Percentiles rank a stretch among this genome's conserved stretches.
Conservation (phyloP, 2,797 vertebrate species). For the Nyctibius grandis region DNA sequence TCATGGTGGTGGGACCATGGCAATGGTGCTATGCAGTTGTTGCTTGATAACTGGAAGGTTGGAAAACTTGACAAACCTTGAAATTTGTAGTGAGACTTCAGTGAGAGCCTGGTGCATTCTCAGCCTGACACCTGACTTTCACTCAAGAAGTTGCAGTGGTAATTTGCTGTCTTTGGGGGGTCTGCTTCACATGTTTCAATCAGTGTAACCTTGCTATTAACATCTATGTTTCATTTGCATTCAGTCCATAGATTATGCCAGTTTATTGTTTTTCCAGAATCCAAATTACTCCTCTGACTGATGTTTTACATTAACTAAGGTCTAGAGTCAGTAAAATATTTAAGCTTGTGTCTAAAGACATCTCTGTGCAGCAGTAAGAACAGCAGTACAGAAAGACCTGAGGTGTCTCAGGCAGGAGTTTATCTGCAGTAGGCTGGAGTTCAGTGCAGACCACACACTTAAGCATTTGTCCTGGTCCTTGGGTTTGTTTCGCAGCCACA, state of each 20-base stretch:
- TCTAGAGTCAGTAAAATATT: not conserved
- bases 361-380: not conserved
- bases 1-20: rapidly evolving
- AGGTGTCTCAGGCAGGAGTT: not conserved
- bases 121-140: not conserved
- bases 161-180: not conserved
- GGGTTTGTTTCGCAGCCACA: not conserved
- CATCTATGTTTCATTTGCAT: rapidly evolving
- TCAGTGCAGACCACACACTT: not conserved
- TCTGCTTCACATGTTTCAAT: not conserved
- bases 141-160: not conserved
- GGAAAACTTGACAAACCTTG: not conserved
- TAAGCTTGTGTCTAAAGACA: not conserved
- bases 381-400: not conserved
- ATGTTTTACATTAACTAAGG: not conserved
- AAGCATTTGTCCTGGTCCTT: not conserved
- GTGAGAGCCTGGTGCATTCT: not conserved
- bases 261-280: not conserved
- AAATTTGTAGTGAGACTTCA: not conserved
- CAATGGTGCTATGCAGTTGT: not conserved
- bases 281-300: not conserved
- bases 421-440: not conserved
- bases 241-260: not conserved
- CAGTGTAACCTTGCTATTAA: not conserved
- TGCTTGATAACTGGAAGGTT: not conserved